Evolutionary conservation across 2,888 invertebrate genomes (phyloP).

Genomic region (Dioctria rufipes): DNA sequence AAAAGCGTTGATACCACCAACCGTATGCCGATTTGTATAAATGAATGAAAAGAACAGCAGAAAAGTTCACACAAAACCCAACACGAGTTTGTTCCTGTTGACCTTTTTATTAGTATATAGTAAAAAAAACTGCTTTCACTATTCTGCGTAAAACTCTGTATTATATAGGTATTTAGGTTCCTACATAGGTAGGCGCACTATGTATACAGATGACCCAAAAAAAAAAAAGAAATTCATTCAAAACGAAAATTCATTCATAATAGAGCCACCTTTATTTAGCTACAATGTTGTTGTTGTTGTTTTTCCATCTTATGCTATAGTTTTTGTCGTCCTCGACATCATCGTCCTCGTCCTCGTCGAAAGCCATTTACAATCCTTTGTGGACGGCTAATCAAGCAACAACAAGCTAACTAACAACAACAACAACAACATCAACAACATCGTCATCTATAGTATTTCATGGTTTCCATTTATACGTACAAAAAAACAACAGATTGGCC

Average conservation of each 20-base stretch:
- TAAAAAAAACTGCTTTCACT: slow-evolving; percentile 50
- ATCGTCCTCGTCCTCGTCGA: slow-evolving; percentile 1
- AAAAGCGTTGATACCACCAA: too few relatives aligned
- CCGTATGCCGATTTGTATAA: too few relatives aligned
- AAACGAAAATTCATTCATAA: slow-evolving; percentile 53
- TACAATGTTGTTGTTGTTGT: background rate
- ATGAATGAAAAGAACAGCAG: background rate
- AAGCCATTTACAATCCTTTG: background rate
- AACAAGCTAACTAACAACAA: background rate
- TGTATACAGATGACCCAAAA: slow-evolving; percentile 39
- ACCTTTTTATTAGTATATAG: slow-evolving; percentile 46
- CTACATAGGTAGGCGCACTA: too few relatives aligned
- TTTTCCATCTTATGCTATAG: background rate
- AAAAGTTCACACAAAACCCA: slow-evolving; percentile 36
- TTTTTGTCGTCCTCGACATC: slow-evolving; percentile 12
- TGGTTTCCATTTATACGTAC: slow-evolving; percentile 9
- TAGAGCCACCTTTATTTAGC: background rate
- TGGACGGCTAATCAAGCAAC: background rate
- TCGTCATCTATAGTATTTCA: background rate
- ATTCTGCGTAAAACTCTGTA: slow-evolving; percentile 37
- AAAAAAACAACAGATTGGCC: background rate
- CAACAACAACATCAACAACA: background rate
- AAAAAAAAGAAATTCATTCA: slow-evolving; percentile 51
- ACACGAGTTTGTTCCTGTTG: slow-evolving; percentile 15
- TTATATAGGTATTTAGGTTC: too few relatives aligned